Conservation (phyloP, 35 echinoderm and acorn worm genomes). For the Anneissia japonica region DNA sequence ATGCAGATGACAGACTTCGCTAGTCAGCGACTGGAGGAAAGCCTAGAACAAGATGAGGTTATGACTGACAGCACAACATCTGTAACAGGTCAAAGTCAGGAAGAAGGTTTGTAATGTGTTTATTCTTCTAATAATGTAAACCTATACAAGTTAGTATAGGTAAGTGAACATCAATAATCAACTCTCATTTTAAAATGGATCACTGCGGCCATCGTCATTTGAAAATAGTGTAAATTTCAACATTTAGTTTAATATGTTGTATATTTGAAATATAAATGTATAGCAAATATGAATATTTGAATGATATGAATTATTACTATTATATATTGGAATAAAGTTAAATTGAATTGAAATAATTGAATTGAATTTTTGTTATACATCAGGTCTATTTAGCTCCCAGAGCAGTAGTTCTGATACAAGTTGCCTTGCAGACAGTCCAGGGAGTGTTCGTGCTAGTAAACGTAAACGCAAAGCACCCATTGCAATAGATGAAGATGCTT, state of each 20-base stretch:
- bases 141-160: too few relatives aligned
- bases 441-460: conserved; percentile 54
- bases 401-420: conserved; percentile 46
- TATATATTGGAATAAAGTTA: too few relatives aligned
- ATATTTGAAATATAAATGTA: too few relatives aligned
- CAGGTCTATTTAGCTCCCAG: neutral
- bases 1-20: conserved; percentile 91
- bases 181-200: too few relatives aligned
- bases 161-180: too few relatives aligned
- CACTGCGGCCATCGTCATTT: too few relatives aligned
- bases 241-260: too few relatives aligned
- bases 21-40: conserved; percentile 54
- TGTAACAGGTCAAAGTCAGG: neutral
- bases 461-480: conserved; percentile 71
- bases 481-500: conserved; percentile 85
- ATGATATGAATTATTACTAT: too few relatives aligned
- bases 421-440: neutral
- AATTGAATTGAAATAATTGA: too few relatives aligned
- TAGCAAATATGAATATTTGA: too few relatives aligned
- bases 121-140: too few relatives aligned
- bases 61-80: neutral
- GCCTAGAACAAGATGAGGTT: conserved; percentile 36
- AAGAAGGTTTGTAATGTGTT: neutral
- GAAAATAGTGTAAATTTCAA: too few relatives aligned
- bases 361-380: neutral